Conservation (phyloP, 92 coral and sea anemone species). For the Porites evermanni region DNA sequence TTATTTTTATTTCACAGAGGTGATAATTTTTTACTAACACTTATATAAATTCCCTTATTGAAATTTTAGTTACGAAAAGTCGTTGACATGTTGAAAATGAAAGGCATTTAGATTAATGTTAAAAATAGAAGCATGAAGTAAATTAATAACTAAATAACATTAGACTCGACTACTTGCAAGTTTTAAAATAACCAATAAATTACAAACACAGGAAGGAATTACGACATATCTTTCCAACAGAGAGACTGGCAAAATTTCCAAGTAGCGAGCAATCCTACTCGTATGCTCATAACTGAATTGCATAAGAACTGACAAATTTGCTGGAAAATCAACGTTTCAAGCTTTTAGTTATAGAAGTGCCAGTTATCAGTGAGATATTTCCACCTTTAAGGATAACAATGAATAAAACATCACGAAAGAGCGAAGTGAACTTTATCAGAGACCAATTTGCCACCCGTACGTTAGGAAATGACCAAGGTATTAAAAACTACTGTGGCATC, state of each 20-base stretch:
- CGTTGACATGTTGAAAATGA: not conserved
- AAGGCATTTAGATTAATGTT: not conserved
- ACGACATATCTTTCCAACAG: not conserved
- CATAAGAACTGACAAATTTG: too few relatives aligned
- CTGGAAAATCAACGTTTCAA: too few relatives aligned
- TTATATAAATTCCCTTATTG: too few relatives aligned
- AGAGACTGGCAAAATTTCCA: not conserved
- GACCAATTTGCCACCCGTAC: conserved; percentile 7
- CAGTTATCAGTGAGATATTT: not conserved
- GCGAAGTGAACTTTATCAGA: not conserved
- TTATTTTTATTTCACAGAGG: not conserved
- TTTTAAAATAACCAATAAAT: conserved; percentile 7
- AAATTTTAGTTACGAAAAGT: too few relatives aligned
- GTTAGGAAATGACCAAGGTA: not conserved
- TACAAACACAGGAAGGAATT: not conserved
- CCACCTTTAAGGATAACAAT: not conserved
- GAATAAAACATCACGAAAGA: conserved; percentile 1
- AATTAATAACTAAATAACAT: not conserved
- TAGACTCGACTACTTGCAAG: not conserved
- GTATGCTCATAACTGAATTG: too few relatives aligned
- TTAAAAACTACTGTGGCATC: not conserved
- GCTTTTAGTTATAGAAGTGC: not conserved
- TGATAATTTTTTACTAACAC: not conserved
- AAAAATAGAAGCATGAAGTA: not conserved
- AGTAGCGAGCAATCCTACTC: not conserved